Percentiles rank a stretch among this genome's conserved stretches.
Conservation (phyloP, 2,113 vertebrate species). For the Chaetorhynchus papuensis region DNA sequence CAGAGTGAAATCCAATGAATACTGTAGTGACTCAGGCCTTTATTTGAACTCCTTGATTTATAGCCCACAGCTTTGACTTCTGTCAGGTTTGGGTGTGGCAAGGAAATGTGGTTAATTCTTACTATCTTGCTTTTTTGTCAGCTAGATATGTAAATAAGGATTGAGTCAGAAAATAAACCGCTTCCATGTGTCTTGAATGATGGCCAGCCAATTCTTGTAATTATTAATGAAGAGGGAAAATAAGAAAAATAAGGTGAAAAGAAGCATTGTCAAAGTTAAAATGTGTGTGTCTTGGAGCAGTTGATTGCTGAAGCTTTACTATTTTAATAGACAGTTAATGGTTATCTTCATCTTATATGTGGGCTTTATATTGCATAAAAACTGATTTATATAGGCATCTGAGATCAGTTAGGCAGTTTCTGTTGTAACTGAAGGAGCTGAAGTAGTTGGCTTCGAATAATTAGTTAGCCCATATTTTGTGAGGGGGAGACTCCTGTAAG, state of each 20-base stretch:
- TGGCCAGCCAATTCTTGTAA: background rate
- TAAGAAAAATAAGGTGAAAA: background rate
- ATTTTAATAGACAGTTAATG: background rate
- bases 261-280: background rate
- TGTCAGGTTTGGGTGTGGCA: background rate
- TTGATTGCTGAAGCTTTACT: background rate
- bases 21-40: background rate
- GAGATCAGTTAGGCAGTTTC: background rate
- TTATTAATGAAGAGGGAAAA: background rate
- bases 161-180: background rate
- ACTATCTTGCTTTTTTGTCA: background rate
- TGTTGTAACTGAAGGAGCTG: background rate
- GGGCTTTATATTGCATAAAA: background rate
- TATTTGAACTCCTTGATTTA: background rate
- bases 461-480: background rate
- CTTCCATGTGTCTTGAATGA: background rate
- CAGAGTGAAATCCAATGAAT: background rate
- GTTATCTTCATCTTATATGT: background rate
- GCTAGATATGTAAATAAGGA: background rate
- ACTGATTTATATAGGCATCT: background rate
- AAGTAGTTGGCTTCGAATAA: background rate
- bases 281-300: background rate
- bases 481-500: background rate
- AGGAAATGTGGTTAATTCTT: background rate
- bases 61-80: background rate